A percentile compares a stretch with the other conserved stretches of the same genome.
These are phyloP conservation scores for Platichthys flesus DNA, from an alignment of 2,113 vertebrate genomes.

Conservation along the genomic window DNA sequence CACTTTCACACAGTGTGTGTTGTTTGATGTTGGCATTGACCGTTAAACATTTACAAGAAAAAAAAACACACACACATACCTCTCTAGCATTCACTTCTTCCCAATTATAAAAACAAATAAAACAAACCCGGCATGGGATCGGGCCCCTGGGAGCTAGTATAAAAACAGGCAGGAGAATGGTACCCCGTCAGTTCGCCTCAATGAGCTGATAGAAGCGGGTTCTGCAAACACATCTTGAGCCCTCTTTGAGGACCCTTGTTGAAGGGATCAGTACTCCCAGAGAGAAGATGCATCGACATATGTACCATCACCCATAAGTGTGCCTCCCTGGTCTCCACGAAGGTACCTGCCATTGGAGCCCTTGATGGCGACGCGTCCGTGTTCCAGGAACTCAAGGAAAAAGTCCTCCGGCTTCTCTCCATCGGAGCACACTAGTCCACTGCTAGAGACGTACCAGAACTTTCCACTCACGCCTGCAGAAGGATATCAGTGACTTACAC, in stretches of 20 bases:
- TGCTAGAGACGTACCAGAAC: constrained; percentile 92
- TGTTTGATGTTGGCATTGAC: constrained; percentile 61
- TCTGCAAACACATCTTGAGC: constrained; percentile 24
- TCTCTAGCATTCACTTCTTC: constrained; percentile 43
- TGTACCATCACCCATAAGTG: constrained; percentile 87
- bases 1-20: constrained; percentile 19
- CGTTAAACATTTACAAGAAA: constrained; percentile 40
- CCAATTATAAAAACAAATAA: constrained; percentile 40
- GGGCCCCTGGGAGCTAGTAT: constrained; percentile 46
- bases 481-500: neutral
- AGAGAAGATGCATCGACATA: constrained; percentile 83
- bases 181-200: constrained; percentile 43
- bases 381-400: constrained; percentile 92
- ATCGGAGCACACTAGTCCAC: constrained; percentile 89
- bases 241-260: constrained; percentile 1
- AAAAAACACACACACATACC: constrained; percentile 3
- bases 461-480: constrained; percentile 86
- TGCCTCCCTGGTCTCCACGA: constrained; percentile 91
- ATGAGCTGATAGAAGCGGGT: constrained; percentile 38
- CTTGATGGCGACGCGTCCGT: constrained; percentile 90
- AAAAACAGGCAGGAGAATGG: constrained; percentile 57
- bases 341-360: constrained; percentile 90
- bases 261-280: constrained; percentile 90
- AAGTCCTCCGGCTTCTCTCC: constrained; percentile 93
- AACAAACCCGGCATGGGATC: constrained; percentile 4